Conservation (phyloP, 2,113 vertebrate species). For the Syngnathoides biaculeatus region DNA sequence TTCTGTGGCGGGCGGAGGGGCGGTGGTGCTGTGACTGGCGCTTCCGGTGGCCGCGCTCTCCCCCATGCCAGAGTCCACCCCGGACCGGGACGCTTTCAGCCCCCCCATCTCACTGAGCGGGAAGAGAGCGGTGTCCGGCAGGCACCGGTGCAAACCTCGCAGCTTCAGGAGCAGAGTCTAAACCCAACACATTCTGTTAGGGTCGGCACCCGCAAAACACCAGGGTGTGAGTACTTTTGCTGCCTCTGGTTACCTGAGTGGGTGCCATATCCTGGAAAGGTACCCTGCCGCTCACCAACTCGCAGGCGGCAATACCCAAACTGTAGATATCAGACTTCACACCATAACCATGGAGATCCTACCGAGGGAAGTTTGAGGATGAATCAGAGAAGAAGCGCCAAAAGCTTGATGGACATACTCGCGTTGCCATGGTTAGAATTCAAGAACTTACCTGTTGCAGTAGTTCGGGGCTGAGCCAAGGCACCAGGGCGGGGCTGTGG, state of each 20-base stretch:
- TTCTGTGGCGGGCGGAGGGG: slow-evolving; percentile 75
- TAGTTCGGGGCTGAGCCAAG: slow-evolving; percentile 97
- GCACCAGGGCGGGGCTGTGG: slow-evolving; percentile 89
- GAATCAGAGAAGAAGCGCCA: neutral
- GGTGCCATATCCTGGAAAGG: slow-evolving; percentile 94
- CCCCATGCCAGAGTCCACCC: slow-evolving; percentile 92
- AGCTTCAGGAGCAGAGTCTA: slow-evolving; percentile 97
- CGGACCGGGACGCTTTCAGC: slow-evolving; percentile 87
- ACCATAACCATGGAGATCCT: slow-evolving; percentile 96
- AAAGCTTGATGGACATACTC: neutral
- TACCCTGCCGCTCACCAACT: slow-evolving; percentile 90
- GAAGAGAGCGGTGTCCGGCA: slow-evolving; percentile 79
- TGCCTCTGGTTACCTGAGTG: slow-evolving; percentile 80
- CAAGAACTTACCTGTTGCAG: slow-evolving; percentile 84
- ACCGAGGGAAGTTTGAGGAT: slow-evolving; percentile 34
- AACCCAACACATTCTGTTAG: neutral
- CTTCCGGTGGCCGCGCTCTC: slow-evolving; percentile 84
- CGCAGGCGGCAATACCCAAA: slow-evolving; percentile 92
- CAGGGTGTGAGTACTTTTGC: neutral
- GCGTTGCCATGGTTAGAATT: neutral
- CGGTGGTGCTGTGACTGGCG: slow-evolving; percentile 80
- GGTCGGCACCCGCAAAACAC: neutral
- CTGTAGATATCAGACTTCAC: slow-evolving; percentile 98
- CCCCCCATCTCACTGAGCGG: slow-evolving; percentile 81
- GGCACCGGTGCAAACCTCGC: slow-evolving; percentile 83